These are phyloP conservation scores for Peromyscus leucopus DNA, from an alignment of 2,113 vertebrate genomes.

Conservation along the genomic window DNA sequence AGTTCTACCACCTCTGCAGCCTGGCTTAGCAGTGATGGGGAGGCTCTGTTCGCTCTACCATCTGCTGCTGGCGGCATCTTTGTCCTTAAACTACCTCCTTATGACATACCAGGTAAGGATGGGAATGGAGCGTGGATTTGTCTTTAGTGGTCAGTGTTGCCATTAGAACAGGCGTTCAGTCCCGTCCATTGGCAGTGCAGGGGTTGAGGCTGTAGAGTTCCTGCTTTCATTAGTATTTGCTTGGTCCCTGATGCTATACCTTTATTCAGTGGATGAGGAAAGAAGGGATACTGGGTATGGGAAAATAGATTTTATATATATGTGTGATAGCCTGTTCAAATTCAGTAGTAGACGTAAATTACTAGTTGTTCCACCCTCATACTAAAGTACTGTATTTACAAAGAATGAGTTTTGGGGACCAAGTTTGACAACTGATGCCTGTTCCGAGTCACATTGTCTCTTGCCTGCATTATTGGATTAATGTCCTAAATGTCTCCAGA, in stretches of 20 bases:
- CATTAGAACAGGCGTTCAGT: not conserved
- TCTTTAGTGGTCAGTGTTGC: not conserved
- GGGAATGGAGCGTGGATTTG: not conserved
- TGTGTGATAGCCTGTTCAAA: not conserved
- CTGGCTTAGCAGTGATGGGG: slow-evolving; percentile 94
- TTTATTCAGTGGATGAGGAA: not conserved
- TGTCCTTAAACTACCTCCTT: slow-evolving; percentile 92
- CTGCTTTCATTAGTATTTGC: not conserved
- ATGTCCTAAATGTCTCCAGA: slow-evolving; percentile 6
- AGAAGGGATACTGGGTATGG: not conserved
- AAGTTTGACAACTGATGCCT: not conserved
- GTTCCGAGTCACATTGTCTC: not conserved
- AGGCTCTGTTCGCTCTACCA: slow-evolving; percentile 94
- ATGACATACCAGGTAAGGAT: slow-evolving; percentile 88
- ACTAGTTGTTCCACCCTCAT: not conserved
- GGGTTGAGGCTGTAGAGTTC: not conserved
- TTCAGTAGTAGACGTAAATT: not conserved
- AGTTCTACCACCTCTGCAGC: slow-evolving; percentile 84
- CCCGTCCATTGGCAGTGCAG: not conserved
- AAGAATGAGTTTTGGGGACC: not conserved
- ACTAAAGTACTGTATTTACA: not conserved
- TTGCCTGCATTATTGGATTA: not conserved
- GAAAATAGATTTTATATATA: not conserved
- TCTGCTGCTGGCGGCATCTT: slow-evolving; percentile 92
- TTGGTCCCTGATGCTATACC: not conserved